Evolutionary conservation across 92 coral and sea anemone species (phyloP).

Genomic region (Porites evermanni): DNA sequence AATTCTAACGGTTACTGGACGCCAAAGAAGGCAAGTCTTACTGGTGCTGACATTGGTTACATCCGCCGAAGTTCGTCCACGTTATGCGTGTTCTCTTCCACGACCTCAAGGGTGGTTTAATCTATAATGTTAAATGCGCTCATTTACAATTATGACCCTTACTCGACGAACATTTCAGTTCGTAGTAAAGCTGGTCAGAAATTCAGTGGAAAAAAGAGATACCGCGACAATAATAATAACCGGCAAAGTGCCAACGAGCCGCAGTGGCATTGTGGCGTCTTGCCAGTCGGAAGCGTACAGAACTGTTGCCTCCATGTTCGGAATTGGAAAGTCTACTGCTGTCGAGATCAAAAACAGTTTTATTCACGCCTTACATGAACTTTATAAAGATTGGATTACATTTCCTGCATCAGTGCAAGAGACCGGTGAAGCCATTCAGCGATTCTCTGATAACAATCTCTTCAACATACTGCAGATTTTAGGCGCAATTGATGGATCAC

Average conservation of each 20-base stretch:
- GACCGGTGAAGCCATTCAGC: slow-evolving; percentile 22
- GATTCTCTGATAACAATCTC: slow-evolving; percentile 14
- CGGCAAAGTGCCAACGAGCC: neutral
- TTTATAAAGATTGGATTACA: slow-evolving; percentile 35
- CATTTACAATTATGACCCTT: slow-evolving; percentile 19
- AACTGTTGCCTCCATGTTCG: slow-evolving; percentile 49
- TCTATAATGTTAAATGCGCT: too few relatives aligned
- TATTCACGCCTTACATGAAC: slow-evolving; percentile 17
- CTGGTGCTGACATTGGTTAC: too few relatives aligned
- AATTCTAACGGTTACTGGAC: too few relatives aligned
- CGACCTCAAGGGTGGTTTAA: slow-evolving; percentile 30
- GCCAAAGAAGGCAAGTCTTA: too few relatives aligned
- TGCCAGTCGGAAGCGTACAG: slow-evolving; percentile 39
- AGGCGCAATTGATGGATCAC: slow-evolving; percentile 46
- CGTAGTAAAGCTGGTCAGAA: neutral
- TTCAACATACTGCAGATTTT: slow-evolving; percentile 29
- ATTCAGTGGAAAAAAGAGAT: neutral
- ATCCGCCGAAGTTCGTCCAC: too few relatives aligned
- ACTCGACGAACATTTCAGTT: slow-evolving; percentile 2
- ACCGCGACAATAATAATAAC: too few relatives aligned
- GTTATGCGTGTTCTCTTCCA: slow-evolving; percentile 6
- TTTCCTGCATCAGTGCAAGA: slow-evolving; percentile 43
- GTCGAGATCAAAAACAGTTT: slow-evolving; percentile 29
- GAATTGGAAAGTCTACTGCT: slow-evolving; percentile 54
- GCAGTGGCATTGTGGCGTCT: slow-evolving; percentile 59